Evolutionary conservation across 1,140 invertebrate species (phyloP).

Genomic region (Bombus affinis): DNA sequence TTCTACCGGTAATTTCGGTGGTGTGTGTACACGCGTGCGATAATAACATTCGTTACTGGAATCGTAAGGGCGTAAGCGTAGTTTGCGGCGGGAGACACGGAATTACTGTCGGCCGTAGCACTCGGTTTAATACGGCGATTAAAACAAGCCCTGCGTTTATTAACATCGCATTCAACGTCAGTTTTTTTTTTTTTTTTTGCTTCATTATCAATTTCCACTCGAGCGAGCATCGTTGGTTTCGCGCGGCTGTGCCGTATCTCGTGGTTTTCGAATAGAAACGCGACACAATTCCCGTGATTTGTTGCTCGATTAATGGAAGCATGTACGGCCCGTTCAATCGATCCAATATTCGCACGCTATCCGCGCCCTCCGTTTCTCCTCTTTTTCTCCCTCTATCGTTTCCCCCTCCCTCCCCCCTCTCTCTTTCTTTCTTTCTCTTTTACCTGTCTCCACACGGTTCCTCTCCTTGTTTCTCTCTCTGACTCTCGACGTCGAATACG

Average conservation of each 20-base stretch:
- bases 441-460: not conserved
- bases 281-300: conserved; percentile 68
- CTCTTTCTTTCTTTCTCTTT: not conserved
- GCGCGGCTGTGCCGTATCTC: conserved; percentile 29
- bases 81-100: not conserved
- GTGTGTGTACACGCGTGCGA: no score
- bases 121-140: conserved; percentile 33
- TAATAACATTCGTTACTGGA: no score
- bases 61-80: no score
- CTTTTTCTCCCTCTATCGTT: not conserved
- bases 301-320: conserved; percentile 67
- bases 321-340: conserved; percentile 50
- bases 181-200: not conserved
- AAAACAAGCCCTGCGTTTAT: conserved; percentile 30
- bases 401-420: no score
- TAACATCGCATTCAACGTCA: conserved; percentile 33
- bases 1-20: no score
- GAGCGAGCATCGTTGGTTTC: conserved; percentile 3
- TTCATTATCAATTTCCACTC: conserved; percentile 53
- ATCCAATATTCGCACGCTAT: conserved; percentile 64
- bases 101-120: not conserved
- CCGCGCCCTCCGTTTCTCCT: conserved; percentile 7
- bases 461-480: not conserved
- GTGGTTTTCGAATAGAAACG: conserved; percentile 62
- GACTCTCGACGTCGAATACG: conserved; percentile 63